Conservation (phyloP, 2,888 invertebrate species). For the Zootermopsis nevadensis region DNA sequence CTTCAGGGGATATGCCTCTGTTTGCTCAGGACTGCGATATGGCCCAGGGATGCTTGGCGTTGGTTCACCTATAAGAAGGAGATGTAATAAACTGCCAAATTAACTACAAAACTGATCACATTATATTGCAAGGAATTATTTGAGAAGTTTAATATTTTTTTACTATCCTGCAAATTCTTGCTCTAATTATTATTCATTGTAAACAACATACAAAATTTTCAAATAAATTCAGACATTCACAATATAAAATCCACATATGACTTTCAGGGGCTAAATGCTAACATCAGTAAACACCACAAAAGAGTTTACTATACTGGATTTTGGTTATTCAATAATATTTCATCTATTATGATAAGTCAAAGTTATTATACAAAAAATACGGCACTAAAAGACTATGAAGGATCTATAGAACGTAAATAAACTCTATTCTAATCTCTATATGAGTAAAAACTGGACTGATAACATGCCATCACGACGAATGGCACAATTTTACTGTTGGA, state of each 20-base stretch:
- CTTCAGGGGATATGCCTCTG: slow-evolving; percentile 51
- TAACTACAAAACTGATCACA: too few species aligned
- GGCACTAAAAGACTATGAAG: background rate
- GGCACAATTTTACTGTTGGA: background rate
- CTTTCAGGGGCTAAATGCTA: too few species aligned
- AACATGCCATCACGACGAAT: background rate
- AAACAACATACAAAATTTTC: background rate
- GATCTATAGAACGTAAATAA: background rate
- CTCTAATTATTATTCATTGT: background rate
- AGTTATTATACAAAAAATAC: too few species aligned
- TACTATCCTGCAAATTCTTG: background rate
- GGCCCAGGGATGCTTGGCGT: slow-evolving; percentile 49
- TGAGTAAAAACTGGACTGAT: too few species aligned
- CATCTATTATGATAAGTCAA: too few species aligned
- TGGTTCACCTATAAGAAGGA: slow-evolving; percentile 9
- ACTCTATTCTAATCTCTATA: background rate
- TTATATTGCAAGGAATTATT: background rate
- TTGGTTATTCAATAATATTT: too few species aligned
- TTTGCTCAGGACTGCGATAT: slow-evolving; percentile 52
- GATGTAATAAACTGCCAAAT: background rate
- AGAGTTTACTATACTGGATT: too few species aligned
- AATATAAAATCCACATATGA: background rate
- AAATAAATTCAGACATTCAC: background rate
- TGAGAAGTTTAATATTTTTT: background rate
- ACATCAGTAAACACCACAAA: too few species aligned